Evolutionary conservation across 2,888 invertebrate genomes (phyloP), one percentile per base, ranked within the genome.

Genomic region (Lasius platythorax): DNA sequence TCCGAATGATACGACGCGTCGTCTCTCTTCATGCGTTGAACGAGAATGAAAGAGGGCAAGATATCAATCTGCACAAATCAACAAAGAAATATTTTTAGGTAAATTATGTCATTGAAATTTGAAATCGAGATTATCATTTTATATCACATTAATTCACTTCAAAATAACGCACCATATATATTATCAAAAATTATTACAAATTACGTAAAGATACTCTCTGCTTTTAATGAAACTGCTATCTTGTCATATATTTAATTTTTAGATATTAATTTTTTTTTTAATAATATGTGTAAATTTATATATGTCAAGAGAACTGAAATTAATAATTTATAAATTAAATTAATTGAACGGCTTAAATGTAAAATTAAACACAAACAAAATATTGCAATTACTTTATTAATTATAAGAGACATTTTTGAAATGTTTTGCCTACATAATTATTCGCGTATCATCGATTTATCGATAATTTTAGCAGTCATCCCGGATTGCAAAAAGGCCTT

Each of bases 1-100:
- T 87, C 87, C 89, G 56, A 73, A 37, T 64, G 72, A 86, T 70
- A 81, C 68, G 81, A 70, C 68, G 68, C 63, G 82, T 68, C 37
- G 37, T n/a, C 66, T 81, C 79, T 79, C 79, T 81, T 72, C 72
- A 40, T n/a, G n/a, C 23, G n/a, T 33, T 23, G 46, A 6, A 15
- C 0, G 15, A 43, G 43, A 23, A 15, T 23, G 23, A 43, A 61
- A 28, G 28, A 30, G 18, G 3, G 9, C n/a, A 40, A 5, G 5
- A 0, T 40, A 40, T 61, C 15, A 61, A 4, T 12, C 15, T 28
- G 58, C 1, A n/a, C 18, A 40, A 18, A 61, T 74, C 12, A 43
- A 30, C 18, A 9, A 8, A 61, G n/a, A 30, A 66, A 8, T 66
- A 66, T 33, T 50, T 1, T 50, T 18, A 23, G 18, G 18, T 64